Conservation (phyloP, 2,888 invertebrate genomes). For the Tenthredo livida region DNA sequence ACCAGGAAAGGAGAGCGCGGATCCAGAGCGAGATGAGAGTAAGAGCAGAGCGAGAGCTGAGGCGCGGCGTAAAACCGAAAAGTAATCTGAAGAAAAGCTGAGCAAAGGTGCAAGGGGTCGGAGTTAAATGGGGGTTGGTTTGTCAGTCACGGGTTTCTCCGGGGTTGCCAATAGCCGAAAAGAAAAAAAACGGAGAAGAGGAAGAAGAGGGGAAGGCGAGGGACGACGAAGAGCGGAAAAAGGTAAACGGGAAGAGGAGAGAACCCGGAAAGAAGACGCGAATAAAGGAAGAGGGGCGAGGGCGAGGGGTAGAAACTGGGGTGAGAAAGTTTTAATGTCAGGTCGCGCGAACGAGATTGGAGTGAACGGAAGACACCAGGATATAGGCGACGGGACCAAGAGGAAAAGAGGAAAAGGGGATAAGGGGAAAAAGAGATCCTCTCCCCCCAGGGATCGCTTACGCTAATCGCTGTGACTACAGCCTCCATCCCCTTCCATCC, state of each 20-base stretch:
- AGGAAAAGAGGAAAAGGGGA: slow-evolving; percentile 20
- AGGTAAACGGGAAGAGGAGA: not conserved
- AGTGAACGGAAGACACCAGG: slow-evolving; percentile 46
- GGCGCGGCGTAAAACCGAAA: slow-evolving; percentile 32
- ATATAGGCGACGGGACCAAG: not conserved
- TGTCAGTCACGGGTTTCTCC: slow-evolving; percentile 35
- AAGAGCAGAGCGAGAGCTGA: not conserved
- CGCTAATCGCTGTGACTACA: slow-evolving; percentile 67
- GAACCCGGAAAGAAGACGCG: not conserved
- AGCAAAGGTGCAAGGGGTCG: slow-evolving; percentile 39
- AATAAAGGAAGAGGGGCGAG: not conserved
- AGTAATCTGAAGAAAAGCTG: slow-evolving; percentile 53
- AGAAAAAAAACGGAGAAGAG: not conserved
- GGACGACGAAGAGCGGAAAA: no score
- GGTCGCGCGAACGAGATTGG: slow-evolving; percentile 65
- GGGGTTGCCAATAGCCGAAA: slow-evolving; percentile 33
- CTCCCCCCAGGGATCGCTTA: slow-evolving; percentile 65
- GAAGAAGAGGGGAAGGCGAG: not conserved
- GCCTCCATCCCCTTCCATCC: slow-evolving; percentile 51
- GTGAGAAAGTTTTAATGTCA: slow-evolving; percentile 66
- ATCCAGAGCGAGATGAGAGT: not conserved
- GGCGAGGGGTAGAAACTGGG: slow-evolving; percentile 38
- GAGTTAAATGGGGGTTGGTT: slow-evolving; percentile 54
- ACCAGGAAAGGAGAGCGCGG: no score
- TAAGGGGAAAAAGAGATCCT: not conserved